A percentile compares a stretch with the other conserved stretches of the same genome.
Conservation (phyloP, 2,113 vertebrate species). For the Marmota flaviventris region DNA sequence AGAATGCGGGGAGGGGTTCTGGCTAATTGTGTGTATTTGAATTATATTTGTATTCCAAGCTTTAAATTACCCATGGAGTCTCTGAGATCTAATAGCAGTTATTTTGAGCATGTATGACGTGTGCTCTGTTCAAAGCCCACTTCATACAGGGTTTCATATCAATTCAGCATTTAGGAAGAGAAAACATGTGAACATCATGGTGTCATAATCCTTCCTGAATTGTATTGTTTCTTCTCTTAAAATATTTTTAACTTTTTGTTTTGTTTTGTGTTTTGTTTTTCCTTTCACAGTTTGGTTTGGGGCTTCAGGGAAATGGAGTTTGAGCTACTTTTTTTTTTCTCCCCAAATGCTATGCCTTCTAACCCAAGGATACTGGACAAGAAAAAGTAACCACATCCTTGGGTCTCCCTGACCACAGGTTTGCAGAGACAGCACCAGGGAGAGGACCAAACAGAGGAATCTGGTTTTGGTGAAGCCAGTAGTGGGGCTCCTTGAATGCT, state of each 20-base stretch:
- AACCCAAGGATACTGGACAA: neutral
- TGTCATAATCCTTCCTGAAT: neutral
- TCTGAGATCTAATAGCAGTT: neutral
- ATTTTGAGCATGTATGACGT: neutral
- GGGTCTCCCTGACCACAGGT: neutral
- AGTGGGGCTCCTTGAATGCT: fast-evolving
- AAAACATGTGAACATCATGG: neutral
- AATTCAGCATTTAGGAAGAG: neutral
- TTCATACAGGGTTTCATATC: neutral
- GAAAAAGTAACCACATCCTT: neutral
- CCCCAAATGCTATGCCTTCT: neutral
- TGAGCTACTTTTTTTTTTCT: neutral
- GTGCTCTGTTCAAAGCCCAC: neutral
- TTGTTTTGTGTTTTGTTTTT: neutral
- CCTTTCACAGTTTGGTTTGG: neutral
- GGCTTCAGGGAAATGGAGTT: neutral
- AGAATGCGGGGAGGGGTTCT: neutral
- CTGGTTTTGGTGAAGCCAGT: neutral
- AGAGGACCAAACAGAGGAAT: neutral
- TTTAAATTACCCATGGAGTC: neutral
- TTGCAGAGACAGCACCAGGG: neutral
- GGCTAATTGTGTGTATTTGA: neutral
- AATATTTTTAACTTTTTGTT: neutral
- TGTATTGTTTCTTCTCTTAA: neutral
- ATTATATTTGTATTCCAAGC: neutral